Base-by-base conservation (phyloP, 1,140 invertebrate genomes). In the Papilio polytes region DNA sequence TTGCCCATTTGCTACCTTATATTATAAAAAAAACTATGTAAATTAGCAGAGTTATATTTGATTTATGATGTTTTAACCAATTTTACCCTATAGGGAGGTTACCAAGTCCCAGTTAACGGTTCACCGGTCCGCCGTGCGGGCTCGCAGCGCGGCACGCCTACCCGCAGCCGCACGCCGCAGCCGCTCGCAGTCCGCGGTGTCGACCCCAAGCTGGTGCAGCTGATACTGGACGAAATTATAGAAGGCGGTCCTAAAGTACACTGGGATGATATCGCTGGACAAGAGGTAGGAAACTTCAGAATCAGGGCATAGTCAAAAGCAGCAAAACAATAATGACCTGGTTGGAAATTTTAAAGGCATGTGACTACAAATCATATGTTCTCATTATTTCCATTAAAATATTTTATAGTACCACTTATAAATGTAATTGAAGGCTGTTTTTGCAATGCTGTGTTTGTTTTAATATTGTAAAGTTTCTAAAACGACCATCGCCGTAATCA, bases 201-300 rank as follows among this genome's bases (percentile, higher is more conserved):
- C 9, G 99, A 99, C 94, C 97, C 97, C n/a, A 98, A 99, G 93
- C 96, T 99, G 80, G 97, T 97, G 74, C 97, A 98, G 95, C 95
- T 97, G 44, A 97, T 97, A 83, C 92, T 97, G 76, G 97, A 97
- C 94, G 97, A 97, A 95, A 97, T 97, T 81, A 96, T 97, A 1
- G 96, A 97, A 90, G 97, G 98, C 44, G 97, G 98, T 15, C 96
- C 97, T 13, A 96, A 97, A 80, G 96, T 99, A 15, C 96, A 97
- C 77, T 99, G 99, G 98, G 97, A 98, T 81, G 98, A 99, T 88
- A 99, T 99, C 85, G 98, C 98, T 81, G 97, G 98, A 3, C 97
- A 98, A 95, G 97, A 98, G 89, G 97, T 97, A 85, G 86, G 86
- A 81, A 36, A 36, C 31, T 36, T 36, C 31, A 36, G 31, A 4